Evolutionary conservation across 1,140 invertebrate genomes (phyloP).

Genomic region (Hesperophylax magnus): DNA sequence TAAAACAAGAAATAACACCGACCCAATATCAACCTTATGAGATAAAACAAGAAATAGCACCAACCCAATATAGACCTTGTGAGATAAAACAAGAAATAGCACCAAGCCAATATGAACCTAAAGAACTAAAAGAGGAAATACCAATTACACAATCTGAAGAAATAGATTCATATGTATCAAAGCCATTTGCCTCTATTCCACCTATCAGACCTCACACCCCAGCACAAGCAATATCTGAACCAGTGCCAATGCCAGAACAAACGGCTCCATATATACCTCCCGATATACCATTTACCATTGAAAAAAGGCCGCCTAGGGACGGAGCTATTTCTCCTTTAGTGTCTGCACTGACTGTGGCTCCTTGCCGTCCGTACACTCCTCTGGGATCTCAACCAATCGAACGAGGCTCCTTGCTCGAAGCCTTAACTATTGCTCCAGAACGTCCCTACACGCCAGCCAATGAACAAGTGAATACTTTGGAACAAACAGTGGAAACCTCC

Average conservation of each 20-base stretch:
- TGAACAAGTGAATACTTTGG: slow-evolving; percentile 46
- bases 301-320: slow-evolving; percentile 67
- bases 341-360: slow-evolving; percentile 77
- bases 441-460: slow-evolving; percentile 69
- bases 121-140: background rate
- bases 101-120: too few relatives aligned
- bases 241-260: slow-evolving; percentile 73
- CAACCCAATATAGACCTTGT: too few relatives aligned
- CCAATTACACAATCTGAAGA: slow-evolving; percentile 28
- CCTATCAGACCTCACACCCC: slow-evolving; percentile 71
- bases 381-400: slow-evolving; percentile 60
- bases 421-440: slow-evolving; percentile 81
- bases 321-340: slow-evolving; percentile 76
- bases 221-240: slow-evolving; percentile 62
- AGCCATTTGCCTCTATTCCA: slow-evolving; percentile 64
- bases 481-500: background rate
- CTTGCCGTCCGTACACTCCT: slow-evolving; percentile 76
- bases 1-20: background rate
- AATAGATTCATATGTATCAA: slow-evolving; percentile 31
- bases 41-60: too few relatives aligned
- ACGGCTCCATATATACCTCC: slow-evolving; percentile 75
- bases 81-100: too few relatives aligned
- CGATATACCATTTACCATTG: slow-evolving; percentile 71
- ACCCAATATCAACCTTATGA: too few relatives aligned
- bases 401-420: slow-evolving; percentile 74